These are phyloP conservation scores for Microcebus tavaratra DNA, from an alignment of 2,113 vertebrate species.

Conservation along the genomic window DNA sequence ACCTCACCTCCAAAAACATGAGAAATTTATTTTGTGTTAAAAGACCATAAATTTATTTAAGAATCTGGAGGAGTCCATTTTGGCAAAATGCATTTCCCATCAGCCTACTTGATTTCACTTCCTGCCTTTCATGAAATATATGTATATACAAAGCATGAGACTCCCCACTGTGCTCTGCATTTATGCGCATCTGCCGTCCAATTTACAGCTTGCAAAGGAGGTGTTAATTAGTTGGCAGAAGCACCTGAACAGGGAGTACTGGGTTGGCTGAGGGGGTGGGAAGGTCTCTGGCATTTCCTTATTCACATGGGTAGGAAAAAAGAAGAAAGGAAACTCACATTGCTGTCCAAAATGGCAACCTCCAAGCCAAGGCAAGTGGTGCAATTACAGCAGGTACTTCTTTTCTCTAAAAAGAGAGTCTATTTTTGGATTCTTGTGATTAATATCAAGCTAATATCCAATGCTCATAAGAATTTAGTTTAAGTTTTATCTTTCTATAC, in stretches of 20 bases:
- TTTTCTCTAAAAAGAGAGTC: slow-evolving; percentile 4
- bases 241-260: slow-evolving; percentile 74
- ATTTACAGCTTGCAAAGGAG: slow-evolving; percentile 79
- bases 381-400: slow-evolving; percentile 13
- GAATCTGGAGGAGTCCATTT: slow-evolving; percentile 66
- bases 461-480: slow-evolving; percentile 11
- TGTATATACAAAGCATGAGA: slow-evolving; percentile 55
- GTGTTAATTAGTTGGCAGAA: slow-evolving; percentile 82
- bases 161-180: slow-evolving; percentile 69
- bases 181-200: slow-evolving; percentile 73
- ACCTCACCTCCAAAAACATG: slow-evolving; percentile 21
- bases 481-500: slow-evolving; percentile 27
- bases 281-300: slow-evolving; percentile 77
- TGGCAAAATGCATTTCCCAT: slow-evolving; percentile 73
- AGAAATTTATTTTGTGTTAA: slow-evolving; percentile 48
- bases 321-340: slow-evolving; percentile 61
- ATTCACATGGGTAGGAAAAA: slow-evolving; percentile 54
- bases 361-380: slow-evolving; percentile 55
- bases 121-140: slow-evolving; percentile 69
- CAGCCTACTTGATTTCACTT: slow-evolving; percentile 68
- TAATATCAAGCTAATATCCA: slow-evolving; percentile 49
- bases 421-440: slow-evolving; percentile 55
- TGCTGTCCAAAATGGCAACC: slow-evolving; percentile 74
- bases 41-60: slow-evolving; percentile 57
- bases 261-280: slow-evolving; percentile 73